Conservation (phyloP, 2,888 invertebrate genomes). For the Meandrusa payeni region DNA sequence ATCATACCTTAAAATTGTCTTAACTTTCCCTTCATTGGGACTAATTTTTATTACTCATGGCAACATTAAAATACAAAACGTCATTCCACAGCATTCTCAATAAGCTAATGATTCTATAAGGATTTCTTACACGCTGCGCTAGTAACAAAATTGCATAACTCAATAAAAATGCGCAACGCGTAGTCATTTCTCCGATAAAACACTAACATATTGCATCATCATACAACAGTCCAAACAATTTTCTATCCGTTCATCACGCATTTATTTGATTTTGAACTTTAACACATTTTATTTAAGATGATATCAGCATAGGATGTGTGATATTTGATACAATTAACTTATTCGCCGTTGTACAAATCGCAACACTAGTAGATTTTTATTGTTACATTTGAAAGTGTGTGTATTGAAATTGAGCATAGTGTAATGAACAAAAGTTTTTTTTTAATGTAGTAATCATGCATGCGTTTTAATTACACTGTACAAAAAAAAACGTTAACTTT, state of each 20-base stretch:
- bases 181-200: constrained; percentile 64
- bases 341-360: background rate
- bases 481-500: too few relatives aligned
- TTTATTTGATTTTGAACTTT: constrained; percentile 11
- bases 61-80: too few relatives aligned
- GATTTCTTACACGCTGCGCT: background rate
- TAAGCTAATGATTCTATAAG: constrained; percentile 15
- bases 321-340: constrained; percentile 9
- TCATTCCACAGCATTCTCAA: too few relatives aligned
- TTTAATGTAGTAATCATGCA: too few relatives aligned
- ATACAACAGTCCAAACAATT: constrained; percentile 16
- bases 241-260: background rate
- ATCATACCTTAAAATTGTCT: too few relatives aligned
- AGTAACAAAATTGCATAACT: constrained; percentile 53
- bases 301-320: background rate
- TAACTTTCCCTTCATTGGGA: too few relatives aligned
- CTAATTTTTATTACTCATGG: too few relatives aligned
- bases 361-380: constrained; percentile 14
- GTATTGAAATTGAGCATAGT: background rate
- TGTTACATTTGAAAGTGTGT: background rate
- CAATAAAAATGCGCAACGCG: constrained; percentile 58
- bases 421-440: too few relatives aligned
- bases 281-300: background rate
- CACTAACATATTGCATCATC: constrained; percentile 68
- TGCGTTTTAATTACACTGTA: too few relatives aligned